These are phyloP conservation scores for Calonectris borealis DNA, from an alignment of 2,113 vertebrate species.

Conservation along the genomic window DNA sequence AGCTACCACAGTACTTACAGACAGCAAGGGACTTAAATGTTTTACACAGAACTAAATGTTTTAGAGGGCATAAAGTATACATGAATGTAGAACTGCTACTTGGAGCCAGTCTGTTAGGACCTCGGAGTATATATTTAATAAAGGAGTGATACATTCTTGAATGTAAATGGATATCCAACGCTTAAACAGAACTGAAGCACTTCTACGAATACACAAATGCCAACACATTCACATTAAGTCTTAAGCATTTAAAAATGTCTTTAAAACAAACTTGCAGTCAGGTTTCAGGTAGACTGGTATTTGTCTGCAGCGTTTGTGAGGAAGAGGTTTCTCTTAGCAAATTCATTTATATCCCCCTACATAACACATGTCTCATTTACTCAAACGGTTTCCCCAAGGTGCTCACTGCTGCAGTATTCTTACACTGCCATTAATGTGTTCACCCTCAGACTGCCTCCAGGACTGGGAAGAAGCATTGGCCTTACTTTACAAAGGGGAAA, in stretches of 20 bases:
- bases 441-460: background rate
- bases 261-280: background rate
- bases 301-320: background rate
- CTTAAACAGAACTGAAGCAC: background rate
- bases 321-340: background rate
- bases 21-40: background rate
- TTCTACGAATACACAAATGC: background rate
- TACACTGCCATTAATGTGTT: background rate
- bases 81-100: background rate
- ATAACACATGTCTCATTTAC: background rate
- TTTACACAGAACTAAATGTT: constrained; percentile 28
- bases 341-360: background rate
- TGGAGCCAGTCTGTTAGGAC: background rate
- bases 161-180: background rate
- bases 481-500: background rate
- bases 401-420: background rate
- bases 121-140: background rate
- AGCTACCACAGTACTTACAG: background rate
- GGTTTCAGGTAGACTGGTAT: background rate
- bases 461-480: background rate
- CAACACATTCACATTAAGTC: background rate
- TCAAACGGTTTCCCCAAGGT: background rate
- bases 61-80: constrained; percentile 15
- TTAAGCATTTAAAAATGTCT: background rate
- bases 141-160: background rate